A percentile compares a stretch with the other conserved stretches of the same genome.
Evolutionary conservation across 1,140 invertebrate species (phyloP).

Genomic region (Periplaneta americana): DNA sequence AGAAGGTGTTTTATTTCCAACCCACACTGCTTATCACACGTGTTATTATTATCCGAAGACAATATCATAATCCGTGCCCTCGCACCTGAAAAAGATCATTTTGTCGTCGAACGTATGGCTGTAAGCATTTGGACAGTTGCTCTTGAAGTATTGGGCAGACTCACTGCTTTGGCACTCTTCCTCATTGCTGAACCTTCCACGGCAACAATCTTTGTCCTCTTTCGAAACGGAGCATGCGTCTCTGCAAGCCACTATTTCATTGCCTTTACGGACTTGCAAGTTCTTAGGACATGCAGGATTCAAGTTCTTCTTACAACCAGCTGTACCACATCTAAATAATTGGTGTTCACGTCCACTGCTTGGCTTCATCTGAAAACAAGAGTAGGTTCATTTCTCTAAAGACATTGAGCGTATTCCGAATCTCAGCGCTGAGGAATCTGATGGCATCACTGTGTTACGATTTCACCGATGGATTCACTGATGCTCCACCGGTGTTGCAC

Average conservation of each 20-base stretch:
- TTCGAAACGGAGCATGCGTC: conserved; percentile 40
- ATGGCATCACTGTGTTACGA: no score
- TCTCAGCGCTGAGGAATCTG: no score
- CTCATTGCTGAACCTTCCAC: conserved; percentile 31
- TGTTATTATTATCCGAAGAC: neutral
- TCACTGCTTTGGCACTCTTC: conserved; percentile 30
- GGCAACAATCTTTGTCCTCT: conserved; percentile 41
- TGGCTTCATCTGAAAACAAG: neutral
- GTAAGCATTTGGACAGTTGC: conserved; percentile 28
- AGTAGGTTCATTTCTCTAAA: no score
- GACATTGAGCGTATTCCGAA: no score
- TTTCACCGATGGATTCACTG: no score
- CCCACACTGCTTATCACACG: no score
- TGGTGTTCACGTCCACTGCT: conserved; percentile 22
- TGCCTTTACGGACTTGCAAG: conserved; percentile 20
- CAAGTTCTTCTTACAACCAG: conserved; percentile 33
- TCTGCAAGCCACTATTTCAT: conserved; percentile 39
- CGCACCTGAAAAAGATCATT: conserved; percentile 25
- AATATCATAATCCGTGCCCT: conserved; percentile 6
- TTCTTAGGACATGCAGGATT: conserved; percentile 36
- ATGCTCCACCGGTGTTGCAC: no score
- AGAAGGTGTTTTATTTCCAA: no score
- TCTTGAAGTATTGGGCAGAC: conserved; percentile 22
- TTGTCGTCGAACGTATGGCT: conserved; percentile 29
- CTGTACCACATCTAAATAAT: conserved; percentile 36